Evolutionary conservation across 2,888 invertebrate genomes (phyloP).

Genomic region (Syritta pipiens): DNA sequence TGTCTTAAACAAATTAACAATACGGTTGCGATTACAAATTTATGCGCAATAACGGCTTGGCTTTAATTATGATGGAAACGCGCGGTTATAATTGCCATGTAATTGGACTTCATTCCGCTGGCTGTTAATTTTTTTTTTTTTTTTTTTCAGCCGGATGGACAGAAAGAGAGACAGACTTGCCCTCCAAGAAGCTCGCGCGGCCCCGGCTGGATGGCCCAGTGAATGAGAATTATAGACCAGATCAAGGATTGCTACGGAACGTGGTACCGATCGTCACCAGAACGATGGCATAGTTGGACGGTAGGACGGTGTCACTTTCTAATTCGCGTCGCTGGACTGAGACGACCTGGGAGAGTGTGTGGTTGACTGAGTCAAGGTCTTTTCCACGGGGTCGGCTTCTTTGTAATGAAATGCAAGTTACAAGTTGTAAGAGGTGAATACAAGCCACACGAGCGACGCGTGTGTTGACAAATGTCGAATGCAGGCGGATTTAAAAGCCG

Average conservation of each 20-base stretch:
- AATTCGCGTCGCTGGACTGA: slow-evolving; percentile 3
- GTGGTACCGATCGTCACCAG: slow-evolving; percentile 17
- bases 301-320: slow-evolving; percentile 32
- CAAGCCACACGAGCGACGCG: background rate
- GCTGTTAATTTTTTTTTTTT: no score
- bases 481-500: slow-evolving; percentile 34
- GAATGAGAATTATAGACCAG: slow-evolving; percentile 14
- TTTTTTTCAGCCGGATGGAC: slow-evolving; percentile 62
- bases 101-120: slow-evolving; percentile 62
- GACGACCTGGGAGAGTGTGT: background rate
- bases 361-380: slow-evolving; percentile 60
- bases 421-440: background rate
- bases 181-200: slow-evolving; percentile 16
- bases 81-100: slow-evolving; percentile 46
- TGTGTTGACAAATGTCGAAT: background rate
- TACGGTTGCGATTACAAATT: slow-evolving; percentile 29
- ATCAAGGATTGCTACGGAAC: slow-evolving; percentile 43
- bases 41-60: slow-evolving; percentile 48
- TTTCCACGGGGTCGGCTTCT: slow-evolving; percentile 51
- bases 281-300: background rate
- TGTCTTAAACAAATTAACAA: slow-evolving; percentile 58
- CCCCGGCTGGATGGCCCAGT: background rate
- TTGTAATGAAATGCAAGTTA: slow-evolving; percentile 47
- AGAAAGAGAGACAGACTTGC: slow-evolving; percentile 15
- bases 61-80: slow-evolving; percentile 58